Evolutionary conservation across 1,140 invertebrate genomes (phyloP).

Genomic region (Drosophila aff.): DNA sequence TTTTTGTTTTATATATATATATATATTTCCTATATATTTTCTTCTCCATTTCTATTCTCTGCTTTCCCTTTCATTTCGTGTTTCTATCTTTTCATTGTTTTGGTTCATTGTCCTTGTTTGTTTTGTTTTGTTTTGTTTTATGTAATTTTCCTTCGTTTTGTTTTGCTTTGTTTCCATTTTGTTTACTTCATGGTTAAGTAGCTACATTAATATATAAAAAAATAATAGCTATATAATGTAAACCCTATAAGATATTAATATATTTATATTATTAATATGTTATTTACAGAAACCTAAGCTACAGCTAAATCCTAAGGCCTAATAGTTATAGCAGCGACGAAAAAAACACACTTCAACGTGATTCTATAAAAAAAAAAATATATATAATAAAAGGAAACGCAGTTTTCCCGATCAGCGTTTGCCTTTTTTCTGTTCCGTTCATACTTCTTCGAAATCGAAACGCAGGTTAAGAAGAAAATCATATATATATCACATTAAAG

Average conservation of each 20-base stretch:
- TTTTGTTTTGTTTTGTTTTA: constrained; percentile 9
- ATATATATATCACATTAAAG: constrained; percentile 81
- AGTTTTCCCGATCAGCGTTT: constrained; percentile 2
- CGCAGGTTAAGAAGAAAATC: constrained; percentile 48
- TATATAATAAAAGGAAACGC: background rate
- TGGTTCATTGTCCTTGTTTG: constrained; percentile 45
- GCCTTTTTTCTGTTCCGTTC: constrained; percentile 13
- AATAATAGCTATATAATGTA: constrained; percentile 23
- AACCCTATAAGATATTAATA: constrained; percentile 8
- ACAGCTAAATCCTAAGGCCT: constrained; percentile 36
- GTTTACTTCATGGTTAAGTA: constrained; percentile 66
- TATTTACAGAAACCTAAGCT: constrained; percentile 26
- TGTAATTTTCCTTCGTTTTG: constrained; percentile 5
- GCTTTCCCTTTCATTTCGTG: constrained; percentile 21
- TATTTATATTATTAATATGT: background rate
- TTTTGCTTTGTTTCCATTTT: constrained; percentile 28
- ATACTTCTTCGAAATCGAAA: constrained; percentile 50
- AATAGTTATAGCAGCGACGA: constrained; percentile 29
- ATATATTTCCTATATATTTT: constrained; percentile 15
- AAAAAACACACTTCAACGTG: constrained; percentile 38
- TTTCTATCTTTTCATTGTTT: constrained; percentile 31
- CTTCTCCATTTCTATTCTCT: constrained; percentile 44
- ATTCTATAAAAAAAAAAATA: constrained; percentile 8
- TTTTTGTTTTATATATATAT: constrained; percentile 5
- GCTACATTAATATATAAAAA: constrained; percentile 30